Conservation (phyloP, 1,140 invertebrate species). For the Notospermus geniculatus region DNA sequence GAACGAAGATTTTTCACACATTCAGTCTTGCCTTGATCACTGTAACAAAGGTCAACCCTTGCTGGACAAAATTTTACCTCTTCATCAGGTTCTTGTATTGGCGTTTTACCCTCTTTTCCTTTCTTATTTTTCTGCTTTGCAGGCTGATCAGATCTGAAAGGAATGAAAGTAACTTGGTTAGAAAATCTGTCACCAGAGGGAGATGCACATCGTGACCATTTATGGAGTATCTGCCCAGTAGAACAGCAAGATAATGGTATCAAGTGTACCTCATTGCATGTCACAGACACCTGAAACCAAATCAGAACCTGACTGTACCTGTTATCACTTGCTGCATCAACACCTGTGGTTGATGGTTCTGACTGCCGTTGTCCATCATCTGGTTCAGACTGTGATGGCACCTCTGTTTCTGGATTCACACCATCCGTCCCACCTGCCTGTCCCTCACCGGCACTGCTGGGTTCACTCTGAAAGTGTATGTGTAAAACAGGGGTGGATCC, state of each 20-base stretch:
- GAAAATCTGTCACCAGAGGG: neutral
- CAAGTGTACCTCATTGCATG: too few relatives aligned
- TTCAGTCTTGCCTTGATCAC: too few relatives aligned
- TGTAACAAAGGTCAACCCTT: too few relatives aligned
- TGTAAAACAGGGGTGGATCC: too few relatives aligned
- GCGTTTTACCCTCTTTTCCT: slow-evolving; percentile 9
- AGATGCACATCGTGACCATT: neutral
- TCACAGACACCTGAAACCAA: too few relatives aligned
- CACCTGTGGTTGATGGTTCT: neutral
- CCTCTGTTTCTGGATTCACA: neutral
- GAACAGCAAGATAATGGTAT: too few relatives aligned
- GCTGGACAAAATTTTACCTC: slow-evolving; percentile 10
- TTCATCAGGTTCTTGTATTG: slow-evolving; percentile 15
- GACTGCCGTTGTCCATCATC: neutral
- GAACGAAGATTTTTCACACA: too few relatives aligned
- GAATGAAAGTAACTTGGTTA: neutral
- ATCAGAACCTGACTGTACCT: too few relatives aligned
- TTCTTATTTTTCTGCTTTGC: slow-evolving; percentile 3
- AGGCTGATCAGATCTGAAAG: neutral
- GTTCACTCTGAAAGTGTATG: neutral
- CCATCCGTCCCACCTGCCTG: neutral
- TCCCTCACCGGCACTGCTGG: neutral
- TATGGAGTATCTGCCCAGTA: too few relatives aligned
- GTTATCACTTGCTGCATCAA: neutral
- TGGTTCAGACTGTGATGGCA: neutral